These are phyloP conservation scores for Drosophila gaucha DNA, from an alignment of 2,888 invertebrate genomes.

Conservation along the genomic window DNA sequence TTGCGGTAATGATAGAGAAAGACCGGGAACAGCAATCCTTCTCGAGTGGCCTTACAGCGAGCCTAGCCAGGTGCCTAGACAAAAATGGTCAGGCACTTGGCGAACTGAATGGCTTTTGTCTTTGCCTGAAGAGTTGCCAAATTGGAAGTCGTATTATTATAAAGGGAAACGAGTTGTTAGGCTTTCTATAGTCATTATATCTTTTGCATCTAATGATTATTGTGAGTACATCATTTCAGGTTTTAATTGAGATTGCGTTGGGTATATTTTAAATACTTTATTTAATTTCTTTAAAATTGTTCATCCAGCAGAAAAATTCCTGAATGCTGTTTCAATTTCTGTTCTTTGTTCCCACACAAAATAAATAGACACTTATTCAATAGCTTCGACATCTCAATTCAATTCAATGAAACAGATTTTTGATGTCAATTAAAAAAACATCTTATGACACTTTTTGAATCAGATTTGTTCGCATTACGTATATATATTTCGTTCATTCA, in stretches of 20 bases:
- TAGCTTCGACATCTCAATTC: not conserved
- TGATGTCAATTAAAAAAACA: not conserved
- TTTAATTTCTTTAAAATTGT: no score
- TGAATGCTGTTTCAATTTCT: no score
- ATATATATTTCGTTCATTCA: not conserved
- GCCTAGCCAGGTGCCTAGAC: constrained; percentile 23
- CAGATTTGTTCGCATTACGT: constrained; percentile 24
- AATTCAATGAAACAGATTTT: not conserved
- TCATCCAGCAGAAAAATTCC: no score
- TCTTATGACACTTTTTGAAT: constrained; percentile 14
- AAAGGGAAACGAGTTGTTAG: not conserved
- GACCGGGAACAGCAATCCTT: not conserved
- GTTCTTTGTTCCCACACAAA: not conserved
- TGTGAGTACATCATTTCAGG: no score
- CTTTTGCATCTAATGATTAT: not conserved
- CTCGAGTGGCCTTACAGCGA: constrained; percentile 15
- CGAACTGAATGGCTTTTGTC: constrained; percentile 20
- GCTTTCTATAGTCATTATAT: not conserved
- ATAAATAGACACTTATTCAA: not conserved
- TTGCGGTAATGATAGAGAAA: constrained; percentile 4
- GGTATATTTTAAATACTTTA: no score
- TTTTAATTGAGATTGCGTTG: not conserved
- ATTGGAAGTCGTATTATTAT: constrained; percentile 3
- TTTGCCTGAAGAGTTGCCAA: not conserved
- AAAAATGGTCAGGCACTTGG: constrained; percentile 18